A percentile compares a stretch with the other conserved stretches of the same genome.
Conservation (phyloP, 2,888 invertebrate species). For the Heliconius sara region DNA sequence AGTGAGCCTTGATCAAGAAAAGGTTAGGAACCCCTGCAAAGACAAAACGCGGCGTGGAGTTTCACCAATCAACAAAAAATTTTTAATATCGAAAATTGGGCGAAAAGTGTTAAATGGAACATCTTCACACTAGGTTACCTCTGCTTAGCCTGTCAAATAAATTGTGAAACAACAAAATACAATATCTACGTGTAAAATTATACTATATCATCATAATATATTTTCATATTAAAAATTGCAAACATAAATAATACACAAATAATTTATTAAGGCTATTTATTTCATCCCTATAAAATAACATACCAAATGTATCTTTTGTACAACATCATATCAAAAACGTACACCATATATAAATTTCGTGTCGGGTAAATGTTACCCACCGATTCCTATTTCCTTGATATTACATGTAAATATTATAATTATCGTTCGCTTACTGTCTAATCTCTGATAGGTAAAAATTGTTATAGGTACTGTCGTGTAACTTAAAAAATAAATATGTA, state of each 20-base stretch:
- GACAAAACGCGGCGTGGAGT: too few relatives aligned
- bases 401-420: conserved; percentile 70
- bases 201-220: too few relatives aligned
- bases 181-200: too few relatives aligned
- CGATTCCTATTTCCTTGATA: conserved; percentile 59
- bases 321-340: conserved; percentile 85
- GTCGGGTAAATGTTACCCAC: conserved; percentile 83
- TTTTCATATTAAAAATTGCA: background rate
- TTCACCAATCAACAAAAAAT: too few relatives aligned
- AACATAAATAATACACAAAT: conserved; percentile 57
- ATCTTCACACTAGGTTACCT: too few relatives aligned
- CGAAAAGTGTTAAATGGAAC: too few relatives aligned
- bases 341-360: conserved; percentile 83
- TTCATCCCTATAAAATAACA: conserved; percentile 86
- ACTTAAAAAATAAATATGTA: conserved; percentile 11
- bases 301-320: conserved; percentile 85
- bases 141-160: too few relatives aligned
- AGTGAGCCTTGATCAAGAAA: too few relatives aligned
- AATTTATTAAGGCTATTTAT: conserved; percentile 84
- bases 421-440: conserved; percentile 77
- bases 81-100: background rate
- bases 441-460: conserved; percentile 68
- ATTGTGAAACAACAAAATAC: too few relatives aligned
- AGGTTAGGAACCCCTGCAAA: too few relatives aligned
- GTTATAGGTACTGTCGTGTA: conserved; percentile 36